Evolutionary conservation across 2,888 invertebrate species (phyloP).

Genomic region (Noctuana brunneofusca): DNA sequence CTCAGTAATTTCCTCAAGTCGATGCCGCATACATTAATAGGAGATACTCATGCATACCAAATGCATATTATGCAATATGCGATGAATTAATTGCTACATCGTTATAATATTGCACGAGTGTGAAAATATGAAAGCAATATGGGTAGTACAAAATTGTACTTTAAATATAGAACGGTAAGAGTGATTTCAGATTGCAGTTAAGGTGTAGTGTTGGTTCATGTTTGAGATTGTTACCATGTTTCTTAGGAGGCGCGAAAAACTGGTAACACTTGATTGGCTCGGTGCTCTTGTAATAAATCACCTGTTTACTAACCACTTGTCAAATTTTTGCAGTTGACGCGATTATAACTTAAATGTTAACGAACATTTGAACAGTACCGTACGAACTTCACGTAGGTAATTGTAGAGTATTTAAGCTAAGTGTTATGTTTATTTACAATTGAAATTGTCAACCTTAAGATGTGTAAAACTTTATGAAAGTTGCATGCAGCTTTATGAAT

Average conservation of each 20-base stretch:
- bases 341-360: constrained; percentile 6
- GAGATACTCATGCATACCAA: constrained; percentile 22
- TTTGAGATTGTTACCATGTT: constrained; percentile 17
- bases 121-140: constrained; percentile 1
- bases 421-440: too few species aligned
- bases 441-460: too few species aligned
- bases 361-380: not conserved
- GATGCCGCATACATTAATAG: constrained; percentile 25
- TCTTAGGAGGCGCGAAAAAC: constrained; percentile 28
- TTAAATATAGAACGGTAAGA: not conserved
- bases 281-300: not conserved
- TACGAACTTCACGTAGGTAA: not conserved
- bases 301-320: constrained; percentile 5
- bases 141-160: not conserved
- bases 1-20: constrained; percentile 23
- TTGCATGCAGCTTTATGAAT: too few species aligned
- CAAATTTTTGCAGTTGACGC: constrained; percentile 10
- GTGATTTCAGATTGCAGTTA: constrained; percentile 8
- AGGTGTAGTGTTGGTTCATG: not conserved
- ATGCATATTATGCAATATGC: constrained; percentile 27
- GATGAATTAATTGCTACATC: constrained; percentile 25
- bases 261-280: constrained; percentile 20
- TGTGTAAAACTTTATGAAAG: too few species aligned
- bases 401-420: not conserved
- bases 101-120: constrained; percentile 32